Evolutionary conservation across 2,797 vertebrate genomes (phyloP), one percentile per base, ranked within the genome.

Genomic region (Rhyacichthys aspro): DNA sequence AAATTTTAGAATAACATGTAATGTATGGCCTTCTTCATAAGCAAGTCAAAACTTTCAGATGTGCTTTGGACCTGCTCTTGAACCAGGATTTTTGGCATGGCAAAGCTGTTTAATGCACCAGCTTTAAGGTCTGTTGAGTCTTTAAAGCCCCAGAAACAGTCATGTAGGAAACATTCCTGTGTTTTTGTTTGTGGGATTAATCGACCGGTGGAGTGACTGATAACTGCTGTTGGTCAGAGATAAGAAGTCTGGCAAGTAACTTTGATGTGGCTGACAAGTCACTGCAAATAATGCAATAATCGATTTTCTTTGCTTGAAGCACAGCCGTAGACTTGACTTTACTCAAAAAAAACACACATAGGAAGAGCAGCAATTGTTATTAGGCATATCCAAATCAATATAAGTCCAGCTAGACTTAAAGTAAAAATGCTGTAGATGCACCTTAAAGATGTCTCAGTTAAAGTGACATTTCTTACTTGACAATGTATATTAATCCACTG

Each of bases 191-290:
- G 52, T 18, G 14, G 47, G 23, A 68, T 79, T 67, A 69, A 79
- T 79, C 37, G 63, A 74, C 55, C 63, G 62, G 49, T 44, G 37
- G 55, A 65, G 55, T 59, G 71, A 76, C 48, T 75, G 65, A 79
- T 74, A 49, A 48, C 59, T 55, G 71, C 67, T 84, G 79, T 56
- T 76, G 54, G 66, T 66, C 63, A 57, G 42, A 70, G 81, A 86
- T 85, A 78, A 74, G 64, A 65, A 73, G 67, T 70, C 63, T 60
- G 55, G 48, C 52, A 58, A 71, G 54, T 14, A n/a, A 47, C 72
- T 78, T 60, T 77, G 76, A 83, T 71, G 71, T 46, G 41, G 63
- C 43, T 76, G 78, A 79, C 74, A 78, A 59, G 59, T 69, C 59
- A 60, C 37, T 75, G 41, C 70, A 72, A 65, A 49, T 72, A 68